Evolutionary conservation across 2,888 invertebrate species (phyloP).

Genomic region (Meta bourneti): DNA sequence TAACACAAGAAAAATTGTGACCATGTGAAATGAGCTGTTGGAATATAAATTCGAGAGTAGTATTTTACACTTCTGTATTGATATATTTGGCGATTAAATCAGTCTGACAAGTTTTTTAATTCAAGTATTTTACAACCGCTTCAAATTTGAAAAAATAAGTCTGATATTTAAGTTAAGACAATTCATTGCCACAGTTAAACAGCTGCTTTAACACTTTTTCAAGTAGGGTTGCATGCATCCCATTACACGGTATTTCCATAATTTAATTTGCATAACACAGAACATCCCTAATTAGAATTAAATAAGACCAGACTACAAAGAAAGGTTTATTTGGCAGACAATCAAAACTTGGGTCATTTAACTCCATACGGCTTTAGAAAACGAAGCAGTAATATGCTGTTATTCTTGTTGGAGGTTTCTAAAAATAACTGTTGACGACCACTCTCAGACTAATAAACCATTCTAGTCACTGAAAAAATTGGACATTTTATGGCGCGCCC

Average conservation of each 20-base stretch:
- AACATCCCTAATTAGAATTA: background rate
- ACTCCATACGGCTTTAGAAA: conserved; percentile 5
- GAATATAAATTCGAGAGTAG: too few relatives aligned
- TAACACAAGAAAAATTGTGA: too few relatives aligned
- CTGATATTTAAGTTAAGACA: too few relatives aligned
- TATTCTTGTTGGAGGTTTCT: background rate
- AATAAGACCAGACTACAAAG: background rate
- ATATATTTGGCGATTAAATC: too few relatives aligned
- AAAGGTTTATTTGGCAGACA: conserved; percentile 7
- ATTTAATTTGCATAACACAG: background rate
- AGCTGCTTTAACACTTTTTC: background rate
- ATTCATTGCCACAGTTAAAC: background rate
- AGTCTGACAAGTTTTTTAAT: too few relatives aligned
- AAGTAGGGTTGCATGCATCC: background rate
- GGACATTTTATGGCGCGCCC: background rate
- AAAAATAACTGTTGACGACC: conserved; percentile 5
- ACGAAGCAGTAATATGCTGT: background rate
- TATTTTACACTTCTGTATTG: too few relatives aligned
- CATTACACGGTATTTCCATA: background rate
- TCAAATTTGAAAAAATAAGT: too few relatives aligned
- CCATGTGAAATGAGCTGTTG: too few relatives aligned
- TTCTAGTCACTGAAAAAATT: background rate
- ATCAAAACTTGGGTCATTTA: conserved; percentile 44
- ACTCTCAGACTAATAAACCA: background rate
- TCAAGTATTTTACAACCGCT: too few relatives aligned